These are phyloP conservation scores for Scolanthus callimorphus DNA, from an alignment of 92 coral and sea anemone genomes.

Conservation along the genomic window DNA sequence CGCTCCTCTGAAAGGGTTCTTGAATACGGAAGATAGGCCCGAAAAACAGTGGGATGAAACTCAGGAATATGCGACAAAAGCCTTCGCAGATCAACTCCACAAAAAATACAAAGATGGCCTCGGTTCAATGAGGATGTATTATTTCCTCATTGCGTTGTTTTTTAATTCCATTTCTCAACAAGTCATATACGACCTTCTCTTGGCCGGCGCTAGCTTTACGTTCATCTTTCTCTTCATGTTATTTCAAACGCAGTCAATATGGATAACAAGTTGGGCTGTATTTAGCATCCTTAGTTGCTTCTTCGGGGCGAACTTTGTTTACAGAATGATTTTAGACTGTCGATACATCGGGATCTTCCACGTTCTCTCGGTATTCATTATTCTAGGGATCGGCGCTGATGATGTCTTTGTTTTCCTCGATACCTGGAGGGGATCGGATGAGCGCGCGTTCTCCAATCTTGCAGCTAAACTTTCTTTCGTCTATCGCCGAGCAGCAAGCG, in stretches of 20 bases:
- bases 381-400: conserved; percentile 93
- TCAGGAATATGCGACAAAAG: conserved; percentile 58
- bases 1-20: conserved; percentile 79
- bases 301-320: conserved; percentile 82
- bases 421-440: conserved; percentile 81
- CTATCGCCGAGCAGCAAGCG: conserved; percentile 84
- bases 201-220: conserved; percentile 92
- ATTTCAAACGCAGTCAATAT: conserved; percentile 82
- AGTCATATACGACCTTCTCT: conserved; percentile 82
- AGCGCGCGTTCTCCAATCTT: conserved; percentile 50
- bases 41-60: conserved; percentile 68
- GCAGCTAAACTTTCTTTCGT: conserved; percentile 76
- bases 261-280: conserved; percentile 97
- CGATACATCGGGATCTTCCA: conserved; percentile 94
- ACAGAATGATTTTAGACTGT: conserved; percentile 80
- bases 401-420: conserved; percentile 95
- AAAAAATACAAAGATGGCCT: conserved; percentile 66
- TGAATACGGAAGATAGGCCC: conserved; percentile 67
- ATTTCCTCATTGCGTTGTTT: conserved; percentile 79
- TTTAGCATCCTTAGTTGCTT: conserved; percentile 87
- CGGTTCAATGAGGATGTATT: conserved; percentile 59
- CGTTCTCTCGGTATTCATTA: conserved; percentile 91
- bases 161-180: conserved; percentile 88
- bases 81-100: conserved; percentile 69
- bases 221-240: conserved; percentile 86